phyloP scores from a whole-genome alignment of 2,888 invertebrate species.

The Capitulum mitella region DNA sequence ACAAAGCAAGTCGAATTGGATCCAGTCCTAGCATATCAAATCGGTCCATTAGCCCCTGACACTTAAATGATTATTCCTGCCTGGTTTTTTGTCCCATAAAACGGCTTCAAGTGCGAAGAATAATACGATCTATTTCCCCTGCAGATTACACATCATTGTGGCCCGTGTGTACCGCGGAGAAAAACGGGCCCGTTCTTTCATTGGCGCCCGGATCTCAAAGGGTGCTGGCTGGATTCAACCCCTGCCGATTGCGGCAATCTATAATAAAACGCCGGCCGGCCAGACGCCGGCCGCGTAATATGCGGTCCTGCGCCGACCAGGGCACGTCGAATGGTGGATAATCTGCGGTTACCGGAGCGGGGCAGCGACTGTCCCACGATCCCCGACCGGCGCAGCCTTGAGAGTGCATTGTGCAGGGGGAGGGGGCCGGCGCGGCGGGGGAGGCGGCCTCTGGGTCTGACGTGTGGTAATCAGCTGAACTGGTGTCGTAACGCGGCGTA shows the following conservation, averaged over 20 bases:
- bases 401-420: background rate
- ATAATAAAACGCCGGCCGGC: background rate
- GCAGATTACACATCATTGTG: slow-evolving; percentile 15
- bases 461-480: background rate
- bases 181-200: background rate
- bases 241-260: slow-evolving; percentile 4
- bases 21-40: slow-evolving; percentile 3
- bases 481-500: background rate
- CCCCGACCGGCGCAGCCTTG: background rate
- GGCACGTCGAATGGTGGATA: background rate
- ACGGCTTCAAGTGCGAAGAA: slow-evolving; percentile 5
- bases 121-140: slow-evolving; percentile 13
- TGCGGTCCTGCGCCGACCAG: background rate
- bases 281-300: background rate
- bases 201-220: background rate
- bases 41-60: background rate
- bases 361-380: background rate
- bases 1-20: background rate
- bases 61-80: slow-evolving; percentile 21
- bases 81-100: slow-evolving; percentile 8
- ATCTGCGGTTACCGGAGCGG: background rate
- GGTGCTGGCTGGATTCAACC: background rate
- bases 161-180: background rate
- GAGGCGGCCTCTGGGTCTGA: background rate
- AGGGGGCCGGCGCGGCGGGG: background rate